A percentile compares a stretch with the other conserved stretches of the same genome.
Conservation (phyloP, 2,113 vertebrate genomes). For the Rhagologus leucostigma region DNA sequence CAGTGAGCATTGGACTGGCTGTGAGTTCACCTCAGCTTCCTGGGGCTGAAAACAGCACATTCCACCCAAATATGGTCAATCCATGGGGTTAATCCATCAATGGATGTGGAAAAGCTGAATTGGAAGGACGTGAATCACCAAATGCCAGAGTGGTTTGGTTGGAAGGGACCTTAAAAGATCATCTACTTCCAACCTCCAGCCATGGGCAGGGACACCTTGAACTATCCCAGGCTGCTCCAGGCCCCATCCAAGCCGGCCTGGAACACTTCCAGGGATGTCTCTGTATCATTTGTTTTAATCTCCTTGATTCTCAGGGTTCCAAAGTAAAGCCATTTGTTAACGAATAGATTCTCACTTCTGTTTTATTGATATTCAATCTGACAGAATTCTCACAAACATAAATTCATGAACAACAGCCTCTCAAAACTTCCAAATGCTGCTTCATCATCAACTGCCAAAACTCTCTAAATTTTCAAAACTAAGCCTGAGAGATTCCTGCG, state of each 20-base stretch:
- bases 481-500: not conserved
- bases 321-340: not conserved
- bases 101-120: not conserved
- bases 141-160: not conserved
- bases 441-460: not conserved
- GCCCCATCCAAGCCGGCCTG: not conserved
- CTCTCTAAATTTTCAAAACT: not conserved
- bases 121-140: not conserved
- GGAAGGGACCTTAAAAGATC: not conserved
- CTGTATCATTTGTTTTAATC: too few relatives aligned
- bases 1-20: not conserved
- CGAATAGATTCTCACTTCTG: not conserved
- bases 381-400: not conserved
- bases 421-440: not conserved
- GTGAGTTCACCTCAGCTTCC: not conserved
- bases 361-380: not conserved
- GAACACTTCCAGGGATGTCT: not conserved
- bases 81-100: not conserved
- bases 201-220: not conserved
- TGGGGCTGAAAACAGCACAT: not conserved
- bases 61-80: not conserved
- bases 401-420: not conserved
- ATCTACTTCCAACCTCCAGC: accelerated
- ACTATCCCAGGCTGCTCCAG: not conserved
- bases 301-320: not conserved